phyloP scores from a whole-genome alignment of 1,140 invertebrate genomes.

The Panulirus ornatus region DNA sequence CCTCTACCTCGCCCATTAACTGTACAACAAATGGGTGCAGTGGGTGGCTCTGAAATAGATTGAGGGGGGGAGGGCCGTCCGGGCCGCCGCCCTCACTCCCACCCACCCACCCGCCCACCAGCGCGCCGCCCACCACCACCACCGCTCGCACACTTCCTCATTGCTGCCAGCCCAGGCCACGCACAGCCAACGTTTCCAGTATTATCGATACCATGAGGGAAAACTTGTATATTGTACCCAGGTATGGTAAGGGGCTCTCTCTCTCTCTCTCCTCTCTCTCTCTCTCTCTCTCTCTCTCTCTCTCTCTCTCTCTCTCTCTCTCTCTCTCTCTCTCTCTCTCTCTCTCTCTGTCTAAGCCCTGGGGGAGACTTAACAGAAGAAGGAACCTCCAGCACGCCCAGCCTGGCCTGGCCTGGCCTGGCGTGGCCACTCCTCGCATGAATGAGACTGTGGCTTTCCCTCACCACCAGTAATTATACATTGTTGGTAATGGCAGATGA shows the following conservation, averaged over 20 bases:
- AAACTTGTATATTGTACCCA: neutral
- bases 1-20: no score
- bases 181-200: no score
- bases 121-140: neutral
- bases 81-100: neutral
- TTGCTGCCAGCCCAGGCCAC: no score
- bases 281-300: constrained; percentile 18
- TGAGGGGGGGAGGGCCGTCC: no score
- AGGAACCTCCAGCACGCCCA: neutral
- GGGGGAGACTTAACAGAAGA: neutral
- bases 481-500: neutral
- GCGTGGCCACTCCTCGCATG: neutral
- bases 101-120: neutral
- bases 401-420: neutral
- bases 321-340: neutral
- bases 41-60: no score
- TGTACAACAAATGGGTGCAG: no score
- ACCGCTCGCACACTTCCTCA: neutral
- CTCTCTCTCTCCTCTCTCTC: neutral
- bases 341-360: neutral
- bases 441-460: neutral
- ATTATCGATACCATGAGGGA: no score
- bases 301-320: constrained; percentile 3
- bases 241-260: neutral
- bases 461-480: neutral